Base-by-base conservation (phyloP, 1,140 invertebrate genomes). In the Panagrolaimus sp. region DNA sequence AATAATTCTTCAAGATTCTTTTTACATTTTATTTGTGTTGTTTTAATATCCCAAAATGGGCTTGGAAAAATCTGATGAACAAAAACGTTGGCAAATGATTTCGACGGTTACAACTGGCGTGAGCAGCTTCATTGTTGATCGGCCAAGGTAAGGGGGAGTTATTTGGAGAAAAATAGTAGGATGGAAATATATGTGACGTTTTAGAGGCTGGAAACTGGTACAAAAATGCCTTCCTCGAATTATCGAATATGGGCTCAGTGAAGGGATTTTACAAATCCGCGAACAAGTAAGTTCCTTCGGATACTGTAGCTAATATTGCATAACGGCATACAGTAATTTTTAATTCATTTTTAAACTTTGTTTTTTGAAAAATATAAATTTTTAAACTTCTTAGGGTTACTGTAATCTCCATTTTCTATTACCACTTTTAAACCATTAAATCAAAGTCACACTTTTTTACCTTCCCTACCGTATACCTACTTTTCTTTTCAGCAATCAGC, bases 171-270 rank as follows among this genome's bases (percentile, higher is more conserved):
- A 64, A 71, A n/a, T 26, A 5, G 6, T 4, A 38, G 21, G n/a
- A 63, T 71, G 55, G 69, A 63, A 28, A 75, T 70, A 43, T 68
- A n/a, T 70, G 32, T 48, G 74, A 24, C 66, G 69, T 10, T 24
- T 28, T 10, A 64, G 63, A 17, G 81, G 80, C 1, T 82, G 80
- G 80, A 81, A 78, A 43, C 32, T 76, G 47, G 75, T 83, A 1
- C 81, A 83, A 46, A 83, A 83, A 66, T 70, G 71, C 4, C 26
- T 82, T 24, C 82, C 80, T 1, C 67, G 78, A 46, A 76, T 82
- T 24, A 72, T 82, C 45, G 80, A 82, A 68, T 82, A 83, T 67
- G 80, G 80, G 0, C 32, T 80, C 47, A 77, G 46, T 44, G 80
- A 82, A 24, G 80, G 80, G 12, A 82, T 82, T 47, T 68, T 82